Conservation (phyloP, 2,113 vertebrate genomes). For the Embiotoca jacksoni region DNA sequence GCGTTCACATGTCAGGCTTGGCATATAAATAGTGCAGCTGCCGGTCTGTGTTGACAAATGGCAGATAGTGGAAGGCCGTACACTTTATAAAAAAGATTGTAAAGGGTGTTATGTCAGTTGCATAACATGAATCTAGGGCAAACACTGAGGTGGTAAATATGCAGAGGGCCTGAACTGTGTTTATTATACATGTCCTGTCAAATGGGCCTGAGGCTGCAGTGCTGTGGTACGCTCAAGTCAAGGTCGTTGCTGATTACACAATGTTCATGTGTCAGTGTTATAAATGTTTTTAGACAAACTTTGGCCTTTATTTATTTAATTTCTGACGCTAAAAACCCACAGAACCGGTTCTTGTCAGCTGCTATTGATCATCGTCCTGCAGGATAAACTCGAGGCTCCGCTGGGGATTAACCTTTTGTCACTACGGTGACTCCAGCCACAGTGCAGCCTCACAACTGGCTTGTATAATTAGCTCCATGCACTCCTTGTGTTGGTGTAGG, state of each 20-base stretch:
- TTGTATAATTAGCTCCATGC: slow-evolving; percentile 57
- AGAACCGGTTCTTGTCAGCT: slow-evolving; percentile 57
- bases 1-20: slow-evolving; percentile 73
- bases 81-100: slow-evolving; percentile 69
- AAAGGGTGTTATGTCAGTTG: slow-evolving; percentile 77
- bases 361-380: slow-evolving; percentile 68
- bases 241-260: slow-evolving; percentile 57
- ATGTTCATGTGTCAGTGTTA: slow-evolving; percentile 40
- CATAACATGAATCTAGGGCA: slow-evolving; percentile 70
- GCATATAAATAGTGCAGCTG: slow-evolving; percentile 77
- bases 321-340: slow-evolving; percentile 40
- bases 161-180: slow-evolving; percentile 58
- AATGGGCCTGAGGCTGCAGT: slow-evolving; percentile 29
- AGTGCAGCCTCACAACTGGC: slow-evolving; percentile 27
- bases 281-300: slow-evolving; percentile 47
- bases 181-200: slow-evolving; percentile 59
- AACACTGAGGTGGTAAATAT: slow-evolving; percentile 68
- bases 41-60: slow-evolving; percentile 71
- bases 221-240: slow-evolving; percentile 46
- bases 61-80: slow-evolving; percentile 60
- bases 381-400: slow-evolving; percentile 51
- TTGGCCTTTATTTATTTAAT: slow-evolving; percentile 61
- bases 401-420: slow-evolving; percentile 70
- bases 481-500: slow-evolving; percentile 18
- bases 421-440: slow-evolving; percentile 38